Evolutionary conservation across 2,113 vertebrate species (phyloP).

Genomic region (Epinephelus moara): DNA sequence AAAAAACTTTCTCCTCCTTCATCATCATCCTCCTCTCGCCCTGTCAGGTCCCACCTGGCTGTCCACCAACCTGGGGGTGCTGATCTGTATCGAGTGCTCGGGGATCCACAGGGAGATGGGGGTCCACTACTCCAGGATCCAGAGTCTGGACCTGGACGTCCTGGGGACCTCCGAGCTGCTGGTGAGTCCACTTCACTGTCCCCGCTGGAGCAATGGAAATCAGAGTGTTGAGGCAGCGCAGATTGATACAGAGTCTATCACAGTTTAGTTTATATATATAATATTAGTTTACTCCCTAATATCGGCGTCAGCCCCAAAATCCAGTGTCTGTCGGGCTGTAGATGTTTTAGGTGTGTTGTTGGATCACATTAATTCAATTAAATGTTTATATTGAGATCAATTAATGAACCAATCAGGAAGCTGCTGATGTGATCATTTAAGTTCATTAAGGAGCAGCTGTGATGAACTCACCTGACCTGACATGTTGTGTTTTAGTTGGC

Average conservation of each 20-base stretch:
- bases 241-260: too few relatives aligned
- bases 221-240: background rate
- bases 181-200: slow-evolving; percentile 82
- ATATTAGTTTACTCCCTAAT: too few relatives aligned
- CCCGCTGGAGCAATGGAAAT: background rate
- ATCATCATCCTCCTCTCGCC: background rate
- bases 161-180: slow-evolving; percentile 97
- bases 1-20: too few relatives aligned
- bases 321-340: too few relatives aligned
- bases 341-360: too few relatives aligned
- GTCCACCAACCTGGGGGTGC: slow-evolving; percentile 95
- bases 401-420: too few relatives aligned
- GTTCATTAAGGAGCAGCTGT: too few relatives aligned
- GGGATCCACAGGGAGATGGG: slow-evolving; percentile 98
- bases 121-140: slow-evolving; percentile 98
- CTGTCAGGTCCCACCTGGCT: slow-evolving; percentile 95
- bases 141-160: slow-evolving; percentile 95
- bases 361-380: too few relatives aligned
- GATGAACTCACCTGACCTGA: background rate
- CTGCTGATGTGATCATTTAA: too few relatives aligned
- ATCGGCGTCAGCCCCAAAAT: too few relatives aligned
- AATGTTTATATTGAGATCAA: too few relatives aligned
- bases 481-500: slow-evolving; percentile 86
- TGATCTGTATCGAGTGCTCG: slow-evolving; percentile 98
- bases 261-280: too few relatives aligned